Conservation (phyloP, 2,888 invertebrate genomes). For the Calameuta idolon region DNA sequence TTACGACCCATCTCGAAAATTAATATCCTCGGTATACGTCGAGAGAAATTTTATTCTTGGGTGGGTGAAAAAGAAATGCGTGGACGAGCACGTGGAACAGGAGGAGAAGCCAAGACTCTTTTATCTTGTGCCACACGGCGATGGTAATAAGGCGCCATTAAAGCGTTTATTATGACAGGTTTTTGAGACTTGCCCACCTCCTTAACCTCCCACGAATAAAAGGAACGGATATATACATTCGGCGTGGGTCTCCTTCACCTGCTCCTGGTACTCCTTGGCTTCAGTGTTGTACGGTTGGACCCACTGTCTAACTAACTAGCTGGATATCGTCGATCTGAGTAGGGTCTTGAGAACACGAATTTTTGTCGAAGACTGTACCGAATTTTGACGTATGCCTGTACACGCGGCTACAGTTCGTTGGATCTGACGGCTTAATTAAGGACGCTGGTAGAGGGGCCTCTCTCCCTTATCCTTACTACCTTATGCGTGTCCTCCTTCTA, state of each 20-base stretch:
- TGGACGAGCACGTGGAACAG: conserved; percentile 15
- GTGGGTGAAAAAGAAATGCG: conserved; percentile 7
- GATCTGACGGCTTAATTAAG: conserved; percentile 47
- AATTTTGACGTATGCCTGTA: not conserved
- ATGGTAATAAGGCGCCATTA: conserved; percentile 49
- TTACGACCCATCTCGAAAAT: not conserved
- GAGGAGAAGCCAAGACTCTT: conserved; percentile 13
- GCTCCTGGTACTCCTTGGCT: not conserved
- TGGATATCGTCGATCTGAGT: not conserved
- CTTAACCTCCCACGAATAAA: conserved; percentile 23
- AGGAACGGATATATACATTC: not conserved
- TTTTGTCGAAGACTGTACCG: not conserved
- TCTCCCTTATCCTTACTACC: not conserved
- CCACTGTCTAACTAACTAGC: not conserved
- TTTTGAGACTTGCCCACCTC: conserved; percentile 31
- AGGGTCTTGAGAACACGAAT: not conserved
- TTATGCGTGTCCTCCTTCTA: not conserved
- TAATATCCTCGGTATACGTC: not conserved
- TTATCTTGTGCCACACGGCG: conserved; percentile 26
- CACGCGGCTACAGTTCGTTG: conserved; percentile 7
- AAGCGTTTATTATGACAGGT: conserved; percentile 46
- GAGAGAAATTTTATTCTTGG: not conserved
- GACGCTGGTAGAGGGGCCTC: not conserved
- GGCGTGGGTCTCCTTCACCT: not conserved
- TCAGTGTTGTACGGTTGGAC: not conserved